Percentiles rank a stretch among this genome's conserved stretches.
phyloP scores from a whole-genome alignment of 2,113 vertebrate species.

The Ictalurus furcatus region DNA sequence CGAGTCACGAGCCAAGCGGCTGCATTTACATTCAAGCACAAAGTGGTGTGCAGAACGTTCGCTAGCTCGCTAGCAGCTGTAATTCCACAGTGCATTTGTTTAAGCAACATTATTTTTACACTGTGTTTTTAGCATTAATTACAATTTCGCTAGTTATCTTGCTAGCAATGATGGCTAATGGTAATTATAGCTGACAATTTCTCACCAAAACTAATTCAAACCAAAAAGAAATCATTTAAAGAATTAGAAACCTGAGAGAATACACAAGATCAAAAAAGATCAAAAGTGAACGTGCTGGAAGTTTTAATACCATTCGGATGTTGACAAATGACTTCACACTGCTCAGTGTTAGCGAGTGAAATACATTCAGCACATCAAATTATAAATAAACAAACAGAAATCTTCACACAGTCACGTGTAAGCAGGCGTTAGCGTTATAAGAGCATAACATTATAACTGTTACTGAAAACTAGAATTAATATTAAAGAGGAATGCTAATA shows the following conservation, averaged over 20 bases:
- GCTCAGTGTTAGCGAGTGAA: background rate
- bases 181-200: background rate
- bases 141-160: background rate
- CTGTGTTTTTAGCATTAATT: background rate
- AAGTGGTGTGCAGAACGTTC: background rate
- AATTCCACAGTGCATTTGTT: background rate
- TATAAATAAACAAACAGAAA: background rate
- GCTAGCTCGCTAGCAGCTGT: background rate
- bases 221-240: background rate
- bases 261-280: background rate
- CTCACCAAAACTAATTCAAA: background rate
- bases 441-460: background rate
- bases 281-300: background rate
- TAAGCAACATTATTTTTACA: background rate
- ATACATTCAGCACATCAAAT: background rate
- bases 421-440: too few species aligned
- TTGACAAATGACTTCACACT: background rate
- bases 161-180: background rate
- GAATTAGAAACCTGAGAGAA: background rate
- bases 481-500: background rate
- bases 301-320: background rate
- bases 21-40: background rate
- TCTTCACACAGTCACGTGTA: background rate
- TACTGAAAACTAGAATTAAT: background rate
- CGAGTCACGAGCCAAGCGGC: background rate